Percentiles rank a stretch among this genome's conserved stretches.
Conservation (phyloP, 1,140 invertebrate genomes). For the Onthophagus taurus region DNA sequence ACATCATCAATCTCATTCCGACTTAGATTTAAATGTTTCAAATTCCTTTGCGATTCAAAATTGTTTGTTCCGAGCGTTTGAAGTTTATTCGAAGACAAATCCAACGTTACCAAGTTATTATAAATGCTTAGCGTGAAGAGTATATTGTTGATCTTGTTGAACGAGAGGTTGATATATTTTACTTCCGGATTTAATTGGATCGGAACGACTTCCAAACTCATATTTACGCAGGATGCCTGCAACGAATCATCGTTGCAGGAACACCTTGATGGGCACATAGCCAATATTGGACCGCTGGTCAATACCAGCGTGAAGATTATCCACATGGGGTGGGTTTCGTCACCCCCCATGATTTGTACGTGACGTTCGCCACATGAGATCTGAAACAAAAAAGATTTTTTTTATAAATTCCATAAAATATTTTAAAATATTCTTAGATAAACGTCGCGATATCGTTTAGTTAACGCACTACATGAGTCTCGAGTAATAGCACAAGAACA, state of each 20-base stretch:
- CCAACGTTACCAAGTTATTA: constrained; percentile 63
- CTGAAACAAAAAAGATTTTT: constrained; percentile 33
- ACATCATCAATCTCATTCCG: constrained; percentile 59
- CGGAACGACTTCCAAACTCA: constrained; percentile 70
- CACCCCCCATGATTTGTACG: constrained; percentile 35
- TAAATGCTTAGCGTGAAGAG: constrained; percentile 68
- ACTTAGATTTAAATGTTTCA: constrained; percentile 66
- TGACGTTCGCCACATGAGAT: constrained; percentile 34
- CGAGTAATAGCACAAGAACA: no score
- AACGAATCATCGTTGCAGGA: constrained; percentile 69
- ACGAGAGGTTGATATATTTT: constrained; percentile 62
- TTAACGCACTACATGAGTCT: no score
- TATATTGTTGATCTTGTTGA: constrained; percentile 62
- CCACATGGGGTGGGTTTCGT: constrained; percentile 34
- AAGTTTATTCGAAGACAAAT: constrained; percentile 73
- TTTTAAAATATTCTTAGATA: no score
- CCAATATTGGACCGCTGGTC: constrained; percentile 37
- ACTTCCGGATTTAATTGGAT: constrained; percentile 81
- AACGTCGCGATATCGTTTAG: no score
- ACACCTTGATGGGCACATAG: constrained; percentile 70
- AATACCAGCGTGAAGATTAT: constrained; percentile 34
- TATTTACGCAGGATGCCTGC: constrained; percentile 61
- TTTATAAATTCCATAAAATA: no score
- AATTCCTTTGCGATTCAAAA: constrained; percentile 62
- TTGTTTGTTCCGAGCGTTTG: constrained; percentile 65